Conservation (phyloP, 2,888 invertebrate genomes). For the Lysandra bellargus region DNA sequence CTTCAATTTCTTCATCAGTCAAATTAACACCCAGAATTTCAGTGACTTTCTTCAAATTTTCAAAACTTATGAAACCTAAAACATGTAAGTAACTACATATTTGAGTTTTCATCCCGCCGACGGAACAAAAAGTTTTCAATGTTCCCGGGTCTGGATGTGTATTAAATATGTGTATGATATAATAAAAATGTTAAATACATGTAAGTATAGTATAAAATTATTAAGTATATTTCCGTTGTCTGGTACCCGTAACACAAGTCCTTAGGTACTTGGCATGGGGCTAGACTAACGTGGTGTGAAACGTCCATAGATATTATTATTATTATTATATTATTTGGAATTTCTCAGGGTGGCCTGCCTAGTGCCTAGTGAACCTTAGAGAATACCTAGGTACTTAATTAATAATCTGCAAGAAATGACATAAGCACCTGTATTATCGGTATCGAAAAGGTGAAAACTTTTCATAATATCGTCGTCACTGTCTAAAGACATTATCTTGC, state of each 20-base stretch:
- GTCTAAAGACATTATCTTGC: slow-evolving; percentile 70
- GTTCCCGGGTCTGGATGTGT: no score
- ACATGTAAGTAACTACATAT: slow-evolving; percentile 3
- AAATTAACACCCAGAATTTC: slow-evolving; percentile 58
- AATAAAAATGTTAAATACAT: no score
- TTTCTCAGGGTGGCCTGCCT: not conserved
- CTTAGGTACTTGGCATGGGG: no score
- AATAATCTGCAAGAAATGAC: not conserved
- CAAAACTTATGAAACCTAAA: slow-evolving; percentile 65
- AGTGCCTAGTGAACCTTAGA: no score
- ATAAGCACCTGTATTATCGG: slow-evolving; percentile 59
- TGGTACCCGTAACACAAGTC: no score
- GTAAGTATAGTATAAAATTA: no score
- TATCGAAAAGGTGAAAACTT: slow-evolving; percentile 71
- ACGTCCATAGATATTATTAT: no score
- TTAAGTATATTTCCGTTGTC: no score
- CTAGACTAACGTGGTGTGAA: no score
- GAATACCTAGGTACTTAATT: not conserved
- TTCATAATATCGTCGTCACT: slow-evolving; percentile 73
- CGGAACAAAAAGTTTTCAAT: no score
- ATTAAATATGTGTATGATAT: no score
- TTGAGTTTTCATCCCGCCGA: not conserved
- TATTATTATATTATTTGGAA: not conserved
- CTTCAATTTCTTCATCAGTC: slow-evolving; percentile 73
- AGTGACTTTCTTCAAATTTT: slow-evolving; percentile 65